A percentile compares a stretch with the other conserved stretches of the same genome.
Evolutionary conservation across 2,797 vertebrate genomes (phyloP).

Genomic region (Pelochelys cantorii): DNA sequence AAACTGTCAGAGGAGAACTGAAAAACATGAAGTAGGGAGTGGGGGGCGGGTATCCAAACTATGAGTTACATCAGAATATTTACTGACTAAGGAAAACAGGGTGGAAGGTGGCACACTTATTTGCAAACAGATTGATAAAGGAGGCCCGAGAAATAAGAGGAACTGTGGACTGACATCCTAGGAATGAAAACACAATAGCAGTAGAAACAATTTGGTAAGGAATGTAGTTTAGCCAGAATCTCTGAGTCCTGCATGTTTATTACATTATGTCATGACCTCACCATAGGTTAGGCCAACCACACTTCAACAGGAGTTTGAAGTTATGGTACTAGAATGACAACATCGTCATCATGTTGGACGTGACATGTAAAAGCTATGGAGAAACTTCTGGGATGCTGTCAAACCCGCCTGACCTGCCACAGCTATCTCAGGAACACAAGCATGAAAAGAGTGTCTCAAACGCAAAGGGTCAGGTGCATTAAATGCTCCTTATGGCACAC

Average conservation of each 20-base stretch:
- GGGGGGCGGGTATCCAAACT: slow-evolving; percentile 22
- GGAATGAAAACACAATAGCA: not conserved
- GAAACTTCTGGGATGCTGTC: not conserved
- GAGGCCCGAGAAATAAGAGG: not conserved
- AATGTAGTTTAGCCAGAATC: not conserved
- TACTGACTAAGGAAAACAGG: slow-evolving; percentile 2
- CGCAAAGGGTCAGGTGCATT: not conserved
- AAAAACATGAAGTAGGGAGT: slow-evolving; percentile 29
- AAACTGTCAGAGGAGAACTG: slow-evolving; percentile 33
- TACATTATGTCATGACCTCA: not conserved
- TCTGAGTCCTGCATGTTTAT: not conserved
- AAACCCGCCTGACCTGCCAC: not conserved
- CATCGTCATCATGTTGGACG: not conserved
- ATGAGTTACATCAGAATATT: not conserved
- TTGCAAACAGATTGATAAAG: slow-evolving; percentile 32
- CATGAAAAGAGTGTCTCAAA: accelerated
- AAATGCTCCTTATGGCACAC: not conserved
- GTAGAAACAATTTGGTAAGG: not conserved
- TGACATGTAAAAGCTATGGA: not conserved
- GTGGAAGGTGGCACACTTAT: slow-evolving; percentile 32
- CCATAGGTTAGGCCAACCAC: not conserved
- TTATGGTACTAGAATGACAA: not conserved
- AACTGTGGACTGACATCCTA: not conserved
- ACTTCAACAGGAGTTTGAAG: not conserved
- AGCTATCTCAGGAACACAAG: accelerated